Percentiles rank a stretch among this genome's conserved stretches.
Conservation (phyloP, 2,113 vertebrate genomes). For the Stegostoma tigrinum region DNA sequence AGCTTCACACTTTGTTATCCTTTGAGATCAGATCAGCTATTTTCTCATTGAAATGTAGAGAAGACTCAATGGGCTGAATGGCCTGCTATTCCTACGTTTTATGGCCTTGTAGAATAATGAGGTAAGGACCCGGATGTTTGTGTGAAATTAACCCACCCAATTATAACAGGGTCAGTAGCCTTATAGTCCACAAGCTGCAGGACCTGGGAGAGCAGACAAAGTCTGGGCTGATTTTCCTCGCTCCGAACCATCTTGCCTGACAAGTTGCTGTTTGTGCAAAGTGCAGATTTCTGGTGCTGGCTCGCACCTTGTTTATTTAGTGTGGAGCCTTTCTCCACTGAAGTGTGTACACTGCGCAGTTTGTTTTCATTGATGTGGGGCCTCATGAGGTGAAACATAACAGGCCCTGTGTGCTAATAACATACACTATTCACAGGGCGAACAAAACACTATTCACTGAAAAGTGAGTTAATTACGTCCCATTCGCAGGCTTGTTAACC, state of each 20-base stretch:
- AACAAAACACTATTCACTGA: background rate
- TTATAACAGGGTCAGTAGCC: background rate
- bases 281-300: background rate
- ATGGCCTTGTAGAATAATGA: no score
- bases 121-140: no score
- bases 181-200: background rate
- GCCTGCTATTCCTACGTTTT: no score
- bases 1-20: no score
- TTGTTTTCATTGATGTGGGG: slow-evolving; percentile 28
- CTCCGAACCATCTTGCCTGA: background rate
- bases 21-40: no score
- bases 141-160: background rate
- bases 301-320: background rate
- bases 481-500: background rate
- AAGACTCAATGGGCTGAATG: no score
- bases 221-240: background rate
- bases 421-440: background rate
- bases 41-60: no score
- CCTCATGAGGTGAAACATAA: background rate
- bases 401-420: background rate
- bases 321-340: background rate
- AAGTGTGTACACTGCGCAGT: slow-evolving; percentile 3
- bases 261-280: slow-evolving; percentile 12
- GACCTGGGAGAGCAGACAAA: background rate
- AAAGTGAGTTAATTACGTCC: background rate